Base-by-base conservation (phyloP, 2,113 vertebrate genomes). In the Canis aureus region DNA sequence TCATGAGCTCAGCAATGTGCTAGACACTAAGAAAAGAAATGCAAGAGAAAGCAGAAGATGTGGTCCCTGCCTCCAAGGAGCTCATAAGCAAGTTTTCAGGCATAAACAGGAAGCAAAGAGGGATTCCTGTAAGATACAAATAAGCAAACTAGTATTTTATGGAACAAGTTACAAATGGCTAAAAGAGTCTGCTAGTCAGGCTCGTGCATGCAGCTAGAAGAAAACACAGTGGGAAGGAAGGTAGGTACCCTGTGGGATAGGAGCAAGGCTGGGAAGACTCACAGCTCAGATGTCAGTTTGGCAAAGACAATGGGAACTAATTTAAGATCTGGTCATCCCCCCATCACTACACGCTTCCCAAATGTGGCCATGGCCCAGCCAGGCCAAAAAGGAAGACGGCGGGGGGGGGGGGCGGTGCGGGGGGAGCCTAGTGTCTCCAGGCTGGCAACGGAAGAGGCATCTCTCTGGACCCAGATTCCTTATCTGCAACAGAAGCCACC, bases 201-300 rank as follows among this genome's bases (percentile, higher is more conserved):
- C 25, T 4, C 5, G 1, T 27, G 64, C 23, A 2, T 1, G 53
- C 9, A 11, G 66, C 43, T 22, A 22, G 4, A 23, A 55, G 22
- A 23, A 89, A n/a, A 32, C 3, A 10, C 0, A 19, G 23, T 11
- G 8, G 51, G 32, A 67, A 8, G 60, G 32, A 57, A 27, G 9
- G 8, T 29, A 49, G 62, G 32, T 55, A 5, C 8, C 32, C 29
- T 22, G 11, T 0, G 53, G 69, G 64, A 7, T 0, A 8, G 16
- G 79, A 69, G 22, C 13, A 3, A 83, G 17, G 53, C 11, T 17
- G 4, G 17, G 38, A 22, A 53, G 10, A 67, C 8, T 12, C 60
- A 10, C 20, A 19, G 9, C 87, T 89, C 17, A 35, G 66, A 11
- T 17, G 9, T 8, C 51, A 29, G 22, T 12, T n/a, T 60, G 62